These are phyloP conservation scores for Calcarius lapponicus DNA, from an alignment of 2,797 vertebrate species.

Conservation along the genomic window DNA sequence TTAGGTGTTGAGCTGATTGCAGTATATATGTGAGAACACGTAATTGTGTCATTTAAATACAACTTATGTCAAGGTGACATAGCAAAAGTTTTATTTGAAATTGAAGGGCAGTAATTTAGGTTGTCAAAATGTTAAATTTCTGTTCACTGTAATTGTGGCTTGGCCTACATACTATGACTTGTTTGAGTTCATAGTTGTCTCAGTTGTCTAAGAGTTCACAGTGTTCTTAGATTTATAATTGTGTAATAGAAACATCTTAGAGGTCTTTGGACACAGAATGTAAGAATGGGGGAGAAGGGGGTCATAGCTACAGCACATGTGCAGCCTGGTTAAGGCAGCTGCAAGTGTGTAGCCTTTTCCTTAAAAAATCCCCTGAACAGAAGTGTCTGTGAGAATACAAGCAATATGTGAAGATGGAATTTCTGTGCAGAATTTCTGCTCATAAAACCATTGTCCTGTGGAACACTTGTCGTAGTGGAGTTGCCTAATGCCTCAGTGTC, in stretches of 20 bases:
- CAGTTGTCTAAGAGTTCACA: background rate
- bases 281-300: background rate
- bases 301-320: background rate
- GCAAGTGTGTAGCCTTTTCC: background rate
- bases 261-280: background rate
- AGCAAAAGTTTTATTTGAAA: background rate
- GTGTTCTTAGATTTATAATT: background rate
- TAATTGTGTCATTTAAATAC: background rate
- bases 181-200: background rate
- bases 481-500: background rate
- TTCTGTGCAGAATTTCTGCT: background rate
- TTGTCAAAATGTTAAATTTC: background rate
- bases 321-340: background rate
- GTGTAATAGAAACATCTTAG: background rate
- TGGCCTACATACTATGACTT: background rate
- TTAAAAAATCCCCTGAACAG: background rate
- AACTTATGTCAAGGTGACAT: background rate
- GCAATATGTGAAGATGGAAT: background rate
- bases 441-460: background rate
- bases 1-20: background rate
- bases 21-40: fast-evolving
- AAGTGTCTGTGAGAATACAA: background rate
- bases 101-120: background rate
- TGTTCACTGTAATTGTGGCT: background rate
- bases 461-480: background rate